A percentile compares a stretch with the other conserved stretches of the same genome.
phyloP scores from a whole-genome alignment of 2,797 vertebrate genomes.

The Phrynocephalus forsythii region DNA sequence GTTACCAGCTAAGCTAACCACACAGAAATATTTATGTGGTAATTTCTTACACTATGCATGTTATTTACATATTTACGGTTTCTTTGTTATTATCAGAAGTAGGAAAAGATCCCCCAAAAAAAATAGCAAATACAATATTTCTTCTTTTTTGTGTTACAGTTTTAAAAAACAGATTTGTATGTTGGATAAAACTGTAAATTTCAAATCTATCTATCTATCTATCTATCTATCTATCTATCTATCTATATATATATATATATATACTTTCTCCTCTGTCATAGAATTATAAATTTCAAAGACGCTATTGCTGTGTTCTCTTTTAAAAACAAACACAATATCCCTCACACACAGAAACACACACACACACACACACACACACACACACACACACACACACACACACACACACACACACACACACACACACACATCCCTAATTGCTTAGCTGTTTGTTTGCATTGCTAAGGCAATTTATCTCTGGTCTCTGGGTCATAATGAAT shows the following conservation, averaged over 20 bases:
- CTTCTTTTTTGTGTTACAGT: conserved; percentile 40
- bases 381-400: conserved; percentile 37
- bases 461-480: conserved; percentile 75
- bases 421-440: conserved; percentile 65
- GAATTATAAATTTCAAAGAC: conserved; percentile 63
- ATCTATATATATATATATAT: no score
- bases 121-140: conserved; percentile 41
- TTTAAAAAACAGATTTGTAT: conserved; percentile 57
- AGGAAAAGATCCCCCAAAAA: conserved; percentile 46
- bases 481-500: conserved; percentile 74
- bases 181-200: conserved; percentile 55
- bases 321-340: not conserved
- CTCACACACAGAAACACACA: no score
- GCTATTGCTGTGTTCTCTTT: conserved; percentile 61
- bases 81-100: conserved; percentile 25
- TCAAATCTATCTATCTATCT: no score
- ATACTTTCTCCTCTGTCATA: conserved; percentile 39
- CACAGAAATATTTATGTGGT: not conserved
- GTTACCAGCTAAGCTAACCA: not conserved
- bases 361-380: no score
- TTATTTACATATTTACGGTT: not conserved
- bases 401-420: not conserved
- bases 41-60: not conserved
- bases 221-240: no score
- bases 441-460: conserved; percentile 73